These are phyloP conservation scores for Esox lucius DNA, from an alignment of 2,797 vertebrate species.

Conservation along the genomic window DNA sequence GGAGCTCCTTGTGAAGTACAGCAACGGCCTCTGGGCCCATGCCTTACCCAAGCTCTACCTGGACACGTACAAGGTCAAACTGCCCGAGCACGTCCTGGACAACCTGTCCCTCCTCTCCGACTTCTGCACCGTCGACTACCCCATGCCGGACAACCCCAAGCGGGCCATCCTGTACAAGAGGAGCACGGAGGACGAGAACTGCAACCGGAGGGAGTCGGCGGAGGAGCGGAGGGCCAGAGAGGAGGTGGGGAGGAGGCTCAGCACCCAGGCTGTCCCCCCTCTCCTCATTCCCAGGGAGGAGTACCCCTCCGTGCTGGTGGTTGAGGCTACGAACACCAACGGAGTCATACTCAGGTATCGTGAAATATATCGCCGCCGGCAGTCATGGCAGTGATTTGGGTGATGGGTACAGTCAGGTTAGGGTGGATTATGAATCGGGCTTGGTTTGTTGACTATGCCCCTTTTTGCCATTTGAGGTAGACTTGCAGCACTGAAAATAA, in stretches of 20 bases:
- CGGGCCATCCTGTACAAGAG: conserved; percentile 88
- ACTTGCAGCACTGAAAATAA: background rate
- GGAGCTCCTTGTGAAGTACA: conserved; percentile 86
- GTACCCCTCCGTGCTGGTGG: conserved; percentile 90
- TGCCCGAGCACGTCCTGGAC: conserved; percentile 83
- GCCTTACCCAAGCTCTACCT: conserved; percentile 92
- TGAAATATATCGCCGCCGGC: background rate
- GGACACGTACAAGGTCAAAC: conserved; percentile 85
- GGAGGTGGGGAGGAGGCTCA: conserved; percentile 57
- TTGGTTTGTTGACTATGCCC: background rate
- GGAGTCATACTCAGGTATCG: conserved; percentile 86
- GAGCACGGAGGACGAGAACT: conserved; percentile 68
- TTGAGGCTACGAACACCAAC: conserved; percentile 88
- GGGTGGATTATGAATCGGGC: background rate
- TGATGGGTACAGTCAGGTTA: no score
- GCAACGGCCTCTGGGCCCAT: conserved; percentile 90
- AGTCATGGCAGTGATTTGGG: background rate
- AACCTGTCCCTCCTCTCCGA: conserved; percentile 85
- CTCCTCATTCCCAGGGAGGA: conserved; percentile 86
- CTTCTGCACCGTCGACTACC: conserved; percentile 86
- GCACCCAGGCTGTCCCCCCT: conserved; percentile 73
- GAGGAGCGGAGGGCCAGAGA: conserved; percentile 58
- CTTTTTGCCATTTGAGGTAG: background rate
- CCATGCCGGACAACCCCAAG: conserved; percentile 86
- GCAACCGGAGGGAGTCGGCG: conserved; percentile 55